A percentile compares a stretch with the other conserved stretches of the same genome.
Evolutionary conservation across 2,113 vertebrate species (phyloP).

Genomic region (Bufo bufo): DNA sequence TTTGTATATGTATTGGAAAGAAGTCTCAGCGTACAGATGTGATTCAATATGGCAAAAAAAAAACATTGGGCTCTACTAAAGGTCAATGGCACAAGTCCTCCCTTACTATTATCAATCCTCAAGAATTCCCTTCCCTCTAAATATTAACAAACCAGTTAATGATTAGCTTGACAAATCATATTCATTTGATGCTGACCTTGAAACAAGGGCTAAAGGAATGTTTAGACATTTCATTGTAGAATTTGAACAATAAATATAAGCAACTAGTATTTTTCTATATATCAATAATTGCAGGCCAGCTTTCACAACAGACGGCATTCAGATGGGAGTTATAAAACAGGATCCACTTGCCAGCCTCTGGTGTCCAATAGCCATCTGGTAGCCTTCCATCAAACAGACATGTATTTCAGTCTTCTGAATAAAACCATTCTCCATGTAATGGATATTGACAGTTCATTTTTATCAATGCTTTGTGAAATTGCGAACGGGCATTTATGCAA

Average conservation of each 20-base stretch:
- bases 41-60: background rate
- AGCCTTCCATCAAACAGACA: constrained; percentile 59
- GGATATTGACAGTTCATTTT: constrained; percentile 39
- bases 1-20: background rate
- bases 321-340: constrained; percentile 59
- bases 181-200: constrained; percentile 42
- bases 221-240: constrained; percentile 30
- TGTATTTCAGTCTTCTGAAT: constrained; percentile 49
- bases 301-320: constrained; percentile 58
- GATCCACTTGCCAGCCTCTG: constrained; percentile 57
- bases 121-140: background rate
- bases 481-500: background rate
- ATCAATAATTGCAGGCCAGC: constrained; percentile 57
- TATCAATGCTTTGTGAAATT: constrained; percentile 27
- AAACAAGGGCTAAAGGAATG: constrained; percentile 19
- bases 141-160: constrained; percentile 2
- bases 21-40: background rate
- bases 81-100: background rate
- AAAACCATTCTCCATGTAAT: constrained; percentile 43
- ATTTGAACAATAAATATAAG: constrained; percentile 48
- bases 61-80: background rate
- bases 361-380: constrained; percentile 59
- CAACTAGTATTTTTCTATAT: constrained; percentile 51
- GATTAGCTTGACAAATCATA: constrained; percentile 23
- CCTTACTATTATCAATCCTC: background rate